Conservation (phyloP, 2,797 vertebrate species). For the Notolabrus celidotus region DNA sequence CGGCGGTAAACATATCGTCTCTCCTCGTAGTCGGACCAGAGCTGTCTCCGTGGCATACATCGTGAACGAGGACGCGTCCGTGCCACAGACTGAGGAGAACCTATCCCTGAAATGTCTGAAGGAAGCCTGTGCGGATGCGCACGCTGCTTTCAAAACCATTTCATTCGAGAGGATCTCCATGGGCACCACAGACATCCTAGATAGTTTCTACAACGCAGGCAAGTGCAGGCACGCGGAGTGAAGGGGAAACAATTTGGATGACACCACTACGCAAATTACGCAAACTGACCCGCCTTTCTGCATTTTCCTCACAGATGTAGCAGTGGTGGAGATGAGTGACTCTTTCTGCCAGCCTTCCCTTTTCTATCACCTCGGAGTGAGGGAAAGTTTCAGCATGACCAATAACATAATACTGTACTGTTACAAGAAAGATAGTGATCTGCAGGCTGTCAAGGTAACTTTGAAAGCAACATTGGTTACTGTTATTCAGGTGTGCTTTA, state of each 20-base stretch:
- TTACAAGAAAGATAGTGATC: constrained; percentile 85
- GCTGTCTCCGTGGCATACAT: constrained; percentile 87
- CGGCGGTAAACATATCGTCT: constrained; percentile 61
- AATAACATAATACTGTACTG: constrained; percentile 93
- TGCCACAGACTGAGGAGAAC: constrained; percentile 80
- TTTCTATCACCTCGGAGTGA: constrained; percentile 93
- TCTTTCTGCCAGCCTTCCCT: constrained; percentile 90
- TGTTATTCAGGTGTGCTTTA: background rate
- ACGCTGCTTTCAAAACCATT: constrained; percentile 79
- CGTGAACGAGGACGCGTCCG: constrained; percentile 77
- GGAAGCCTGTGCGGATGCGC: constrained; percentile 86
- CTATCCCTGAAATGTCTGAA: constrained; percentile 85
- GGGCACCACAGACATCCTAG: constrained; percentile 85
- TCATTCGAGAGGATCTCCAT: constrained; percentile 84
- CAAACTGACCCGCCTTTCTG: constrained; percentile 12
- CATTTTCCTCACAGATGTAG: constrained; percentile 85
- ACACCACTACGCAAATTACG: background rate
- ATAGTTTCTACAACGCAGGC: constrained; percentile 93
- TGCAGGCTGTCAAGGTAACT: constrained; percentile 89
- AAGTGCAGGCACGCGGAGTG: constrained; percentile 76
- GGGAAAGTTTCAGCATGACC: constrained; percentile 95
- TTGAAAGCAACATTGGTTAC: background rate
- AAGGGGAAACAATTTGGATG: background rate
- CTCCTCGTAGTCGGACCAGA: constrained; percentile 78
- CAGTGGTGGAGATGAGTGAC: constrained; percentile 92